Base-by-base conservation (phyloP, 2,113 vertebrate species). In the Mionectes macconnelli region DNA sequence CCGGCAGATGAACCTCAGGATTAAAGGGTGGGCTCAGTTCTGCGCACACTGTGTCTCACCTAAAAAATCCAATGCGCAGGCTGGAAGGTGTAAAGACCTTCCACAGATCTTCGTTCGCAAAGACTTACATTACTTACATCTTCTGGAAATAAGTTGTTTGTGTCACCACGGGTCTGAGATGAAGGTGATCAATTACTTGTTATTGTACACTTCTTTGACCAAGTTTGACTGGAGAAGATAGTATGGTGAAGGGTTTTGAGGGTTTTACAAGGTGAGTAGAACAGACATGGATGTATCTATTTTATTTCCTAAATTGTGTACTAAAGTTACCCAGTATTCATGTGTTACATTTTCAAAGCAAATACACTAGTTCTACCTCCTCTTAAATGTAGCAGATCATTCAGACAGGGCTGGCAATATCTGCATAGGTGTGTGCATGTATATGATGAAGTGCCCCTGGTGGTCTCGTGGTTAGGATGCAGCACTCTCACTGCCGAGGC, bases 151-250 rank as follows among this genome's bases (percentile, higher is more conserved):
- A 6, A 16, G 25, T 53, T 70, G n/a, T 84, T 94, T 0, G 0
- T 57, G 22, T 83, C 27, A 40, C 45, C 0, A 0, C 40, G 25
- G 28, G 17, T 59, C 19, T 62, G 33, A 52, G 6, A 28, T 56
- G 22, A 37, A 68, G 14, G 33, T 49, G 20, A 33, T 81, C 55
- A 35, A 4, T 57, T 81, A 9, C 28, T 74, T 63, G 4, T 44
- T 57, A 21, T 5, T 53, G 19, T 57, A 8, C 15, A 1, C 28
- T 86, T 24, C 21, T 59, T 92, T 47, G 21, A 16, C 50, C 31
- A 57, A 6, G 35, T 74, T 63, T 66, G 31, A 24, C 45, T 62
- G 57, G 35, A 55, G 7, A 55, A 40, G 27, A 6, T 21, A 74
- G 2, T 49, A 7, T 14, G 23, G 16, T 89, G 40, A 84, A 49